Percentiles rank a stretch among this genome's conserved stretches.
Conservation (phyloP, 2,797 vertebrate genomes). For the Heterohyrax brucei region DNA sequence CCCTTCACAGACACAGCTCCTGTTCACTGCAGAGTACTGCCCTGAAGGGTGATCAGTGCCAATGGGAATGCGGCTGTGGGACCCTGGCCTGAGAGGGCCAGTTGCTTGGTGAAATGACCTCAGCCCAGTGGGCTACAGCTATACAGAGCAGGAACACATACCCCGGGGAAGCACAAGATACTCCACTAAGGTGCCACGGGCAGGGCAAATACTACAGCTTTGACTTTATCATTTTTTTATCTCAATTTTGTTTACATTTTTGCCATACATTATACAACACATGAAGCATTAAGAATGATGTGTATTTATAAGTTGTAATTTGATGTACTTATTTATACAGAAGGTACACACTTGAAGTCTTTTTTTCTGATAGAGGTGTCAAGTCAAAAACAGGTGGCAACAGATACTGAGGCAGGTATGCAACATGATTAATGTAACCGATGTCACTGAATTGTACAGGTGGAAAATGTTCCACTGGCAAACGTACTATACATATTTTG, state of each 20-base stretch:
- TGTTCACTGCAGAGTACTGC: background rate
- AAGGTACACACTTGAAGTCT: background rate
- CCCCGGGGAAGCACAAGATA: background rate
- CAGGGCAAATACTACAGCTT: background rate
- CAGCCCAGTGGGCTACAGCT: background rate
- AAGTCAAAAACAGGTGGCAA: background rate
- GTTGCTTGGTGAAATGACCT: background rate
- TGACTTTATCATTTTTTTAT: background rate
- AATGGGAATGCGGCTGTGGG: background rate
- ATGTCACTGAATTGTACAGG: background rate
- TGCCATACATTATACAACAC: background rate
- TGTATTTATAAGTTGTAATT: background rate
- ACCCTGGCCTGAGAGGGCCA: background rate
- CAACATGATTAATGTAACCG: background rate
- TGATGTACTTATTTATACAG: conserved; percentile 12
- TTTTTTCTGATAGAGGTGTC: background rate
- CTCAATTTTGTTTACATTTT: conserved; percentile 33
- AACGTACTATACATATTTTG: background rate
- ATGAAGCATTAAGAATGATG: background rate
- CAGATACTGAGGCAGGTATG: background rate
- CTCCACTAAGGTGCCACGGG: background rate
- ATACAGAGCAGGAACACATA: background rate
- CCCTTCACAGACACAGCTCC: background rate
- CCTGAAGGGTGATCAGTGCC: background rate
- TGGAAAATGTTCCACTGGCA: background rate